Evolutionary conservation across 2,888 invertebrate genomes (phyloP).

Genomic region (Diadromus collaris): DNA sequence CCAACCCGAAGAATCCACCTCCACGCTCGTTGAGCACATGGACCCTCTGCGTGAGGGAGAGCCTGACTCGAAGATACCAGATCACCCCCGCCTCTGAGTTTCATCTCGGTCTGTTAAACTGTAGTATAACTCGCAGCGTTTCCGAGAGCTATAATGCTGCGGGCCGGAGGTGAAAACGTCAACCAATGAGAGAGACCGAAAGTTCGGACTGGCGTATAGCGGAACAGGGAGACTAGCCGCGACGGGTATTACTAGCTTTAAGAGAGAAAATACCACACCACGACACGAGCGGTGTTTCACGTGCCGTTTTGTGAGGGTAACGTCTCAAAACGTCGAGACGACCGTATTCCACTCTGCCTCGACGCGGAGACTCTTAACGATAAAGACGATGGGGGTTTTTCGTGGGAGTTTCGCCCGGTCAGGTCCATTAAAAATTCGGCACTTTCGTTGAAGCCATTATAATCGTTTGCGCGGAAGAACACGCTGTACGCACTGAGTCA

Average conservation of each 20-base stretch:
- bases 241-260: constrained; percentile 23
- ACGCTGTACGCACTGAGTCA: constrained; percentile 14
- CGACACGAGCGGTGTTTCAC: constrained; percentile 32
- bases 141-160: constrained; percentile 73
- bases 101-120: constrained; percentile 44
- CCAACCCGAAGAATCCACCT: constrained; percentile 67
- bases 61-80: constrained; percentile 15
- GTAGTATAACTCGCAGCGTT: constrained; percentile 45
- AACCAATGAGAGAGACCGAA: constrained; percentile 62
- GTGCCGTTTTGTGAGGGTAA: constrained; percentile 52
- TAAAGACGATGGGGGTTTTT: constrained; percentile 2
- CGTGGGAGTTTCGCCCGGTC: background rate
- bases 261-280: constrained; percentile 39
- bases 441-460: constrained; percentile 1
- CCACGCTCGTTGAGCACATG: constrained; percentile 51
- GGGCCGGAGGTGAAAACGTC: constrained; percentile 69
- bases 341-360: constrained; percentile 5
- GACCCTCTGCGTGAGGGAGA: constrained; percentile 19
- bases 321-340: constrained; percentile 2
- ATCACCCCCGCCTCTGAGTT: constrained; percentile 36
- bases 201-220: constrained; percentile 24
- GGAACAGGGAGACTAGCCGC: constrained; percentile 33
- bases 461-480: constrained; percentile 5
- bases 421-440: constrained; percentile 12
- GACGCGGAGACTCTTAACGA: constrained; percentile 19